phyloP scores from a whole-genome alignment of 2,888 invertebrate genomes.

The Lithosia quadra region DNA sequence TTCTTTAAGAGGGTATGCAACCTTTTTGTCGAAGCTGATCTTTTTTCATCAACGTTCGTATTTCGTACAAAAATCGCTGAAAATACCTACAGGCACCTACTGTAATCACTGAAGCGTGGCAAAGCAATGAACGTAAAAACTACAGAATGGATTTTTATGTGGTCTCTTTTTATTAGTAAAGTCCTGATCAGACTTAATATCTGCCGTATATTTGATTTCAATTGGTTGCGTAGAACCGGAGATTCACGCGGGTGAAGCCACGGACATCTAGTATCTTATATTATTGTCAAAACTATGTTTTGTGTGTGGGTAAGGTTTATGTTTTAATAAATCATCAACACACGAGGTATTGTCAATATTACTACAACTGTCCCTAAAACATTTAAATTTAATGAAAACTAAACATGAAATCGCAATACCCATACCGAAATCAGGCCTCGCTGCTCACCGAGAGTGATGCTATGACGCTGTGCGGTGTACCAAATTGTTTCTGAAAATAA shows the following conservation, averaged over 20 bases:
- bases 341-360: no score
- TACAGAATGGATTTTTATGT: no score
- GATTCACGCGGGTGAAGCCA: no score
- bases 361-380: no score
- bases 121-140: background rate
- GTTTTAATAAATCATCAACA: no score
- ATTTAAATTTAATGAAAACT: background rate
- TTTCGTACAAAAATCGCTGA: constrained; percentile 15
- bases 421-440: constrained; percentile 29
- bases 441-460: constrained; percentile 28
- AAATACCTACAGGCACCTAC: background rate
- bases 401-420: constrained; percentile 37
- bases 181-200: no score
- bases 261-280: no score
- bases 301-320: no score
- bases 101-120: background rate
- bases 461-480: constrained; percentile 25
- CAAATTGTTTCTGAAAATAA: constrained; percentile 66
- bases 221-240: no score
- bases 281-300: no score
- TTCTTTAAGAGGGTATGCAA: background rate
- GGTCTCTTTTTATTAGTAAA: no score
- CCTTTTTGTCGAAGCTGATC: background rate
- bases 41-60: constrained; percentile 11
- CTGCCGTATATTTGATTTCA: no score